Conservation (phyloP, 1,140 invertebrate species). For the Hycleus phaleratus region DNA sequence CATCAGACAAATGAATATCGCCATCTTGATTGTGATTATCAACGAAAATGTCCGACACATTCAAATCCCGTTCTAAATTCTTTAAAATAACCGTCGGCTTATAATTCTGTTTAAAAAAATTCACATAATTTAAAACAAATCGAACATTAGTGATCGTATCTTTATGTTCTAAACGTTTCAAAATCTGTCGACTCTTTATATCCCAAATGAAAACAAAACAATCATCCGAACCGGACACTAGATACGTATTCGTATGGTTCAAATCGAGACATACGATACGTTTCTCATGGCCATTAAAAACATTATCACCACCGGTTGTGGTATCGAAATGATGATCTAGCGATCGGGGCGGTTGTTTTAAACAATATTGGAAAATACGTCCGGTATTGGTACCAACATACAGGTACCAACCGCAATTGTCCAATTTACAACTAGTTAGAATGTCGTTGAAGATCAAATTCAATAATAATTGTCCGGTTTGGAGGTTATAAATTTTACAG, state of each 20-base stretch:
- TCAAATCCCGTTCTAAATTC: constrained; percentile 26
- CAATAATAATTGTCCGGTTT: constrained; percentile 56
- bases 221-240: constrained; percentile 71
- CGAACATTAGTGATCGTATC: constrained; percentile 60
- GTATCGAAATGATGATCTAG: constrained; percentile 56
- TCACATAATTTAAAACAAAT: constrained; percentile 29
- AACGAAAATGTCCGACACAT: constrained; percentile 21
- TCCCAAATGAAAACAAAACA: constrained; percentile 72
- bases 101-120: constrained; percentile 29
- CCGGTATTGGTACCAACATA: constrained; percentile 68
- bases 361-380: constrained; percentile 56
- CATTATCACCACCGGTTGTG: constrained; percentile 26
- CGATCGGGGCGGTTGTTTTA: constrained; percentile 57
- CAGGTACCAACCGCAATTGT: constrained; percentile 59
- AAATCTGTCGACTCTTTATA: constrained; percentile 60
- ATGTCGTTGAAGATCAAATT: constrained; percentile 66
- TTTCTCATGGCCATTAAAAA: constrained; percentile 58
- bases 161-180: constrained; percentile 62
- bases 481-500: constrained; percentile 71
- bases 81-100: constrained; percentile 25
- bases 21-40: constrained; percentile 19
- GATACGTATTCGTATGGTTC: constrained; percentile 56
- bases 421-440: constrained; percentile 59
- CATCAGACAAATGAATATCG: constrained; percentile 25
- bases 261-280: constrained; percentile 61